phyloP scores from a whole-genome alignment of 2,797 vertebrate genomes.

The Pipistrellus kuhlii region DNA sequence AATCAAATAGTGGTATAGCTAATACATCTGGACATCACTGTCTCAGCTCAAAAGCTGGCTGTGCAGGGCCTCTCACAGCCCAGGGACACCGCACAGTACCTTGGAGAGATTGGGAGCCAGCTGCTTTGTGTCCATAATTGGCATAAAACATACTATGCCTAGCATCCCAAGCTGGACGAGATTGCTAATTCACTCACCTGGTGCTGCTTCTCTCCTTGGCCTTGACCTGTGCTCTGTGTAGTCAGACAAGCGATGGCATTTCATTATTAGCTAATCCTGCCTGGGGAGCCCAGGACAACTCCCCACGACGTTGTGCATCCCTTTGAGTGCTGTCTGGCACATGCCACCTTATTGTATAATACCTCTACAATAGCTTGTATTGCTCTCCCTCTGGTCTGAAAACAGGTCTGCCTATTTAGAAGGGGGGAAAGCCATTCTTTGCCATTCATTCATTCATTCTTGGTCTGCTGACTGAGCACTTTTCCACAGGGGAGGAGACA shows the following conservation, averaged over 20 bases:
- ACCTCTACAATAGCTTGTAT: conserved; percentile 11
- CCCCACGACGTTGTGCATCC: neutral
- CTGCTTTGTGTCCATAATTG: neutral
- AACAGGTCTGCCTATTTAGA: neutral
- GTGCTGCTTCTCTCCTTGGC: neutral
- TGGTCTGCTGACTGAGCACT: neutral
- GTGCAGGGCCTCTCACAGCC: neutral
- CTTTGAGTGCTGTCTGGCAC: neutral
- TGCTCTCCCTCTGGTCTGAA: conserved; percentile 23
- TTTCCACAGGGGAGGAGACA: neutral
- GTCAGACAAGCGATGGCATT: neutral
- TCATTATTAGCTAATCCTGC: neutral
- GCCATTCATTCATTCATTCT: conserved; percentile 13
- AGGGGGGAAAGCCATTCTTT: neutral
- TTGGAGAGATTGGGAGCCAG: neutral
- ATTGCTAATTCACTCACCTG: neutral
- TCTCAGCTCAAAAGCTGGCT: neutral
- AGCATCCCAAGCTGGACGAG: neutral
- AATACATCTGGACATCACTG: neutral
- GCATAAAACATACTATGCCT: neutral
- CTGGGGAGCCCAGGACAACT: neutral
- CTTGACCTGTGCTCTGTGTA: neutral
- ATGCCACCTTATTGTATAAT: neutral
- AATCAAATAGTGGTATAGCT: neutral
- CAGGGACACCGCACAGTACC: neutral